Evolutionary conservation across 2,113 vertebrate genomes (phyloP).

Genomic region (Paramormyrops kingsleyae): DNA sequence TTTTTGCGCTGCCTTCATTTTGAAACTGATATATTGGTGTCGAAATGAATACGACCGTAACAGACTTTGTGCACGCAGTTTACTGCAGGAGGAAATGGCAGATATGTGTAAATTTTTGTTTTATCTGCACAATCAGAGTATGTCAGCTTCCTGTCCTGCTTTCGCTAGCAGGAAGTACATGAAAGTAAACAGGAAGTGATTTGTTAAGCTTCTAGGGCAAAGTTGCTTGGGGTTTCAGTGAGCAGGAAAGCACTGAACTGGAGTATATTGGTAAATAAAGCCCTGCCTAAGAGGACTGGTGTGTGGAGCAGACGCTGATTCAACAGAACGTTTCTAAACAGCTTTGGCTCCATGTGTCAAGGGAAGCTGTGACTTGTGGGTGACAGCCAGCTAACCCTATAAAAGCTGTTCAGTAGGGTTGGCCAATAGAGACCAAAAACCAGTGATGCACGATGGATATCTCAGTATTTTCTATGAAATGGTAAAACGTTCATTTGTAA

Average conservation of each 20-base stretch:
- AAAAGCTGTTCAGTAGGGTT: not conserved
- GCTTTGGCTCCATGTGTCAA: not conserved
- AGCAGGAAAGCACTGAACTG: not conserved
- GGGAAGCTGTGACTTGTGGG: not conserved
- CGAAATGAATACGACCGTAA: not conserved
- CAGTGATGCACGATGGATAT: not conserved
- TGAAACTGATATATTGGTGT: not conserved
- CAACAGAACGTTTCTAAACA: not conserved
- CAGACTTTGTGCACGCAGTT: not conserved
- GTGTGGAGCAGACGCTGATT: not conserved
- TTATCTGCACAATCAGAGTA: not conserved
- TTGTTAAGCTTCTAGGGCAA: not conserved
- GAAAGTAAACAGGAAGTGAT: conserved; percentile 9
- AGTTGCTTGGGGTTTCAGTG: not conserved
- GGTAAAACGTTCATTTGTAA: not conserved
- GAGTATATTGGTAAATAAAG: not conserved
- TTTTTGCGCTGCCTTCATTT: not conserved
- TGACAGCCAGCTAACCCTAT: not conserved
- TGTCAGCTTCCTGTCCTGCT: not conserved
- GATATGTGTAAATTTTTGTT: not conserved
- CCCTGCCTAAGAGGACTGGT: not conserved
- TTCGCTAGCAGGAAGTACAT: not conserved
- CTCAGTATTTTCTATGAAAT: not conserved
- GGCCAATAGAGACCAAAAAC: not conserved
- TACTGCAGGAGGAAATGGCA: not conserved